Base-by-base conservation (phyloP, 2,797 vertebrate species). In the Geotria australis region DNA sequence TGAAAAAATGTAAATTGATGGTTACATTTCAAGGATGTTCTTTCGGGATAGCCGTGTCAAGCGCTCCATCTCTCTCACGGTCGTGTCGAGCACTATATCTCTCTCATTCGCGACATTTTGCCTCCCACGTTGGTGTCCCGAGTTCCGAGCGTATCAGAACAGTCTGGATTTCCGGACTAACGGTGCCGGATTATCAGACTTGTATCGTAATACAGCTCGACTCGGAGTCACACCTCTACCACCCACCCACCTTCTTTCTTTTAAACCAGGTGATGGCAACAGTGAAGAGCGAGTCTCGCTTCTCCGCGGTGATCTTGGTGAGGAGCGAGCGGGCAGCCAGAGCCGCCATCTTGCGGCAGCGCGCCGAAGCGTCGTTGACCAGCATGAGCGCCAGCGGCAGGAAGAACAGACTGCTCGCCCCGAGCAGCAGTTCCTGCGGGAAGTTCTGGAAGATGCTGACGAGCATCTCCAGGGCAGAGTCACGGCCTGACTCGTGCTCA, bases 291-390 rank as follows among this genome's bases (percentile, higher is more conserved):
- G 66, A 66, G 62, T 86, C 81, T 64, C 74, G 75, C 47, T 78
- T 73, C 61, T 76, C 69, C 1, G 56, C 47, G 66, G 65, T 74
- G 59, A 95, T 66, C 65, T 79, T 76, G 11, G 60, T 48, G 46
- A 98, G 74, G 59, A 98, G 71, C 11, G 74, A 69, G 68, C 83
- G 94, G 64, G 80, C 77, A 0, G 78, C 70, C 64, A 88, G 64
- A 48, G 84, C 74, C 0, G 83, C 83, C 88, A 98, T 96, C 67
- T 81, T 91, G 63, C 85, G 95, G 66, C 89, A 94, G 55, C 68
- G 72, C 2, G 77, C 63, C 0, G 86, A 93, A 66, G 85, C 76
- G 9, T 98, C 91, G 0, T 95, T 98, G 58, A 83, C 73, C 68
- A 85, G 70, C 14, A 77, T 75, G 60, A 96, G 72, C 9, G 81